Conservation (phyloP, 2,888 invertebrate genomes). For the Patella ulyssiponensis region DNA sequence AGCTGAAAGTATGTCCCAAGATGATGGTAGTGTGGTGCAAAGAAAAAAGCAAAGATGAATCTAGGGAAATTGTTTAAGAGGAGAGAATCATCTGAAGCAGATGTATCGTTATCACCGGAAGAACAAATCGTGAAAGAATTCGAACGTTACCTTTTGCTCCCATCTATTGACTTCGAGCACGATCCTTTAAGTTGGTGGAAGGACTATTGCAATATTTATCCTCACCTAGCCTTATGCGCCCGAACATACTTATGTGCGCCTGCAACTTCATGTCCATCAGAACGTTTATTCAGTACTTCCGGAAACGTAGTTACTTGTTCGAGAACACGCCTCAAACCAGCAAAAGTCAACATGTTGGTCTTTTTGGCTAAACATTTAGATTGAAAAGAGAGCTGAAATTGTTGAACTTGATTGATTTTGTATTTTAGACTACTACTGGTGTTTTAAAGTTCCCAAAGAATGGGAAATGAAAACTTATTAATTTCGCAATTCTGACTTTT, state of each 20-base stretch:
- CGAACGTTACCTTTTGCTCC: background rate
- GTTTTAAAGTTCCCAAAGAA: too few species aligned
- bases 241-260: background rate
- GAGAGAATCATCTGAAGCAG: background rate
- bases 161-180: background rate
- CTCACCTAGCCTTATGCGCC: background rate
- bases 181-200: background rate
- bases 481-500: too few species aligned
- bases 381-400: too few species aligned
- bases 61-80: background rate
- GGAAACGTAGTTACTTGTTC: background rate
- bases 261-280: conserved; percentile 2
- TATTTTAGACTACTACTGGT: too few species aligned
- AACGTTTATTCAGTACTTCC: background rate
- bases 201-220: background rate
- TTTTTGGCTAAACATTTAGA: background rate
- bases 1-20: background rate
- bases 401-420: too few species aligned
- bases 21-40: background rate
- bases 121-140: background rate
- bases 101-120: background rate
- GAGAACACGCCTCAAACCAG: background rate
- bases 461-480: too few species aligned
- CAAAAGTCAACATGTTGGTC: background rate
- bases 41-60: background rate